Conservation (phyloP, 2,888 invertebrate genomes). For the Priocnemis perturbator region DNA sequence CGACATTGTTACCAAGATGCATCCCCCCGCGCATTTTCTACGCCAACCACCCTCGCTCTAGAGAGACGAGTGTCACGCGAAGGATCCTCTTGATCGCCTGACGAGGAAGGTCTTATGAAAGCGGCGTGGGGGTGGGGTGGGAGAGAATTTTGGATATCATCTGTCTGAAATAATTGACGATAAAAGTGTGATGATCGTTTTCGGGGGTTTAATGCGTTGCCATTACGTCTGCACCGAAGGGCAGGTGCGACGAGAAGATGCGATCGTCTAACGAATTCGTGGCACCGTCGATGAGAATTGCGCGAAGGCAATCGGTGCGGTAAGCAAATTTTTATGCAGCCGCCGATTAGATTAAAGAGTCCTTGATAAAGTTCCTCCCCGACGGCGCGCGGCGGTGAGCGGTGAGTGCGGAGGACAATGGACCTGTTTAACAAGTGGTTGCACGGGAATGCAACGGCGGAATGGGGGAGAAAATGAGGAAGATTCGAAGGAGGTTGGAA, state of each 20-base stretch:
- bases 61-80: conserved; percentile 45
- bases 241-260: no score
- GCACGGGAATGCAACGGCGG: conserved; percentile 32
- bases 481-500: conserved; percentile 45
- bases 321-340: no score
- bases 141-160: background rate
- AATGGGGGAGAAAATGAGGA: conserved; percentile 28
- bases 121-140: conserved; percentile 18
- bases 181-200: background rate
- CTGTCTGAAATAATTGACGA: background rate
- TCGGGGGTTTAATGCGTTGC: no score
- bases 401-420: conserved; percentile 38
- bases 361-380: conserved; percentile 33
- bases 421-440: conserved; percentile 62
- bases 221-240: no score
- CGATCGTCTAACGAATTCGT: no score
- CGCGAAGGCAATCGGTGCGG: no score
- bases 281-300: no score
- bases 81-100: conserved; percentile 44
- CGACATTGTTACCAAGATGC: conserved; percentile 72
- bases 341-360: conserved; percentile 10
- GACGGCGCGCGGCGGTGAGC: no score
- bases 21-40: conserved; percentile 30
- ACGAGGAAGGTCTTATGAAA: conserved; percentile 31
- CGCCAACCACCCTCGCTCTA: conserved; percentile 26